Percentiles rank a stretch among this genome's conserved stretches.
Evolutionary conservation across 2,797 vertebrate species (phyloP).

Genomic region (Podargus strigoides): DNA sequence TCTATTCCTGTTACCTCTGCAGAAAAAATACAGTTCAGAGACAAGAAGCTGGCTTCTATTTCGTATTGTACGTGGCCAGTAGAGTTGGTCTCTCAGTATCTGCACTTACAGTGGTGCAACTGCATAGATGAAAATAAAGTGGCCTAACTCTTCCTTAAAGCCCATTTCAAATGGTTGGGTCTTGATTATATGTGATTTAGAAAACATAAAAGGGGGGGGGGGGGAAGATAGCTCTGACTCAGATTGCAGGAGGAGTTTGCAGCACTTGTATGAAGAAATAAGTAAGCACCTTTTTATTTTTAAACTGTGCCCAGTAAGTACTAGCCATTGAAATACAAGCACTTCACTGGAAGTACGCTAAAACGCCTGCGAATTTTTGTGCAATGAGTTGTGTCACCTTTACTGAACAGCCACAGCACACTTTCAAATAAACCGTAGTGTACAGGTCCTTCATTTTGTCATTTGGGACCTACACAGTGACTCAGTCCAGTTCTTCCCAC

Average conservation of each 20-base stretch:
- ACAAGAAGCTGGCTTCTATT: background rate
- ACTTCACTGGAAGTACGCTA: background rate
- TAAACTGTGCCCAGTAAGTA: background rate
- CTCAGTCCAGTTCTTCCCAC: background rate
- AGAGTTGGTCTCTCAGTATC: background rate
- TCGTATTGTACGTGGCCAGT: fast-evolving
- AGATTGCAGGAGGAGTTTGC: background rate
- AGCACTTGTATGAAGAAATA: background rate
- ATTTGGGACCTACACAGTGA: background rate
- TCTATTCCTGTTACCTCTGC: background rate
- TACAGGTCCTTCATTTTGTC: background rate
- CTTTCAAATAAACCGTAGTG: background rate
- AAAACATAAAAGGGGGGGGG: too few relatives aligned
- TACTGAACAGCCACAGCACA: background rate
- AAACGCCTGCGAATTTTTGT: background rate
- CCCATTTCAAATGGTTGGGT: too few relatives aligned
- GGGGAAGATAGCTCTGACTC: background rate
- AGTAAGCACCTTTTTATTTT: background rate
- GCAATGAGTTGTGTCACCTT: background rate
- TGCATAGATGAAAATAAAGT: background rate
- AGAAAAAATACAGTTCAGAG: background rate
- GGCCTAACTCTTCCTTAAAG: background rate
- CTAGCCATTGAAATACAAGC: background rate
- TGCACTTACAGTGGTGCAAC: background rate
- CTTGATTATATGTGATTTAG: background rate